phyloP scores from a whole-genome alignment of 1,140 invertebrate species.

The Pteromalus puparum region DNA sequence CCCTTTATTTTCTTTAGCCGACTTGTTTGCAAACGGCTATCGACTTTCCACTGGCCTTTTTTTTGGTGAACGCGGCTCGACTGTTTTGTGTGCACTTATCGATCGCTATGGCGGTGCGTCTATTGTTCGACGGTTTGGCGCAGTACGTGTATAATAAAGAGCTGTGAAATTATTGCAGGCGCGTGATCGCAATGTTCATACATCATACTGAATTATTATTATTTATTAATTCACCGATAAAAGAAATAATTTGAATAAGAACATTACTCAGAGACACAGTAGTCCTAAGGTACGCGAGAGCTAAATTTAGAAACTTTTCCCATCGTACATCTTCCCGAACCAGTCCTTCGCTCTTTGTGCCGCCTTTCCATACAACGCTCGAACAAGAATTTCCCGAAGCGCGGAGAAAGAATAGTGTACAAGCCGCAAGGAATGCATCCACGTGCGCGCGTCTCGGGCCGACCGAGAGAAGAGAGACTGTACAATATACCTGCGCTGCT shows the following conservation, averaged over 20 bases:
- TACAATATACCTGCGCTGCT: not conserved
- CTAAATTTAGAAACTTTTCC: not conserved
- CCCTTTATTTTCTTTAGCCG: not conserved
- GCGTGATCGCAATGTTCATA: too few relatives aligned
- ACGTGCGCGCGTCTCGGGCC: not conserved
- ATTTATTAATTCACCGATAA: too few relatives aligned
- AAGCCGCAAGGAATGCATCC: conserved; percentile 18
- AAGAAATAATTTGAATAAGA: too few relatives aligned
- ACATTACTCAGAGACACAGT: too few relatives aligned
- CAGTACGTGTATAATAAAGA: too few relatives aligned
- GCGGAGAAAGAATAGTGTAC: conserved; percentile 14
- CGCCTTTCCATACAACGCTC: not conserved
- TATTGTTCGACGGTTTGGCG: not conserved
- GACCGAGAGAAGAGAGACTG: not conserved
- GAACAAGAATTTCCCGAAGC: conserved; percentile 31
- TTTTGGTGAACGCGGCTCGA: not conserved
- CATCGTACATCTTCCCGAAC: not conserved
- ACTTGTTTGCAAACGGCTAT: conserved; percentile 8
- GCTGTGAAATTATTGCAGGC: too few relatives aligned
- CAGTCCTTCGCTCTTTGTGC: not conserved
- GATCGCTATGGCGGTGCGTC: not conserved
- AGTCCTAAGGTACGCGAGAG: too few relatives aligned
- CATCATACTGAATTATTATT: too few relatives aligned
- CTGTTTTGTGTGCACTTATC: not conserved
- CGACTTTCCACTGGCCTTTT: conserved; percentile 5